Percentiles rank a stretch among this genome's conserved stretches.
Evolutionary conservation across 2,113 vertebrate genomes (phyloP).

Genomic region (Pseudolaguvia tuberculata): DNA sequence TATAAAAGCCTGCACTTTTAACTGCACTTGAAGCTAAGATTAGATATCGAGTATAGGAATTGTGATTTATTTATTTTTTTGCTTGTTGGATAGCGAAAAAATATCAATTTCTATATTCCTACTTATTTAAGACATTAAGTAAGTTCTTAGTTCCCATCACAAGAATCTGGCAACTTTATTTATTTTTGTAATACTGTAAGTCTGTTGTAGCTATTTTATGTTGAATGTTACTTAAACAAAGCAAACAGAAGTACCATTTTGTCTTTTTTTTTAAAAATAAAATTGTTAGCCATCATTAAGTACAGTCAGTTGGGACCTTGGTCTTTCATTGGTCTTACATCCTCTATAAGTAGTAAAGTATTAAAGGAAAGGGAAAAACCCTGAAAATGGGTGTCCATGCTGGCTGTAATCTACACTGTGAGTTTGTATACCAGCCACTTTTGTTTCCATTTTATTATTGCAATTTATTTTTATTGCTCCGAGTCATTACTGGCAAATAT

Average conservation of each 20-base stretch:
- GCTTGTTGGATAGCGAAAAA: too few species aligned
- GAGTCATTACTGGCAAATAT: not conserved
- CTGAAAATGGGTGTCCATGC: not conserved
- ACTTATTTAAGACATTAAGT: too few species aligned
- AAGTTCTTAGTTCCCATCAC: too few species aligned
- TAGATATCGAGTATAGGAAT: too few species aligned
- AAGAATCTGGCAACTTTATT: not conserved
- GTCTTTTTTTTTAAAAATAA: not conserved
- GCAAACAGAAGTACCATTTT: too few species aligned
- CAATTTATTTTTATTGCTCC: constrained; percentile 7
- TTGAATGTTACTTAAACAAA: not conserved
- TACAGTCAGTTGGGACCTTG: too few species aligned
- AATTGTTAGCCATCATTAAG: not conserved
- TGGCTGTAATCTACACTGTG: not conserved
- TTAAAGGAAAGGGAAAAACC: not conserved
- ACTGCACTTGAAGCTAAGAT: too few species aligned
- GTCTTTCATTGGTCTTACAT: too few species aligned
- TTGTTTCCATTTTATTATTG: not conserved
- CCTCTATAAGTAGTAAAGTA: not conserved
- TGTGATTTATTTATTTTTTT: too few species aligned
- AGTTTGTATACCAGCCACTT: not conserved
- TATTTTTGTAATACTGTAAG: not conserved
- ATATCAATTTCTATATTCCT: too few species aligned
- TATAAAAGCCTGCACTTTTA: too few species aligned
- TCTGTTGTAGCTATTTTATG: not conserved